phyloP scores from a whole-genome alignment of 2,888 invertebrate species.

The Lasius platythorax region DNA sequence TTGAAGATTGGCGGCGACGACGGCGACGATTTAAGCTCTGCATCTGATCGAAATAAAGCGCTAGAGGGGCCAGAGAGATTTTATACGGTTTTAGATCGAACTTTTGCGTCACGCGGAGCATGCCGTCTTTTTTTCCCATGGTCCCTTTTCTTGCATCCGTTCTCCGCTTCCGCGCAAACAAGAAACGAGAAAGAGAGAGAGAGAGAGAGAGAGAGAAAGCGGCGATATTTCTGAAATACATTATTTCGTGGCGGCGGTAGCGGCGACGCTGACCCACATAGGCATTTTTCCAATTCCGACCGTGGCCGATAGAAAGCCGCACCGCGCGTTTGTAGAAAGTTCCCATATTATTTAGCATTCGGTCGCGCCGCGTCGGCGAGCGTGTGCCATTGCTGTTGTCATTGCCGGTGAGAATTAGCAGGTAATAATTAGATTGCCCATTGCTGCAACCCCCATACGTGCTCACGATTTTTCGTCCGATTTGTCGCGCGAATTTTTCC shows the following conservation, averaged over 20 bases:
- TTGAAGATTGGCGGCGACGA: conserved; percentile 21
- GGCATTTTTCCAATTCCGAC: conserved; percentile 81
- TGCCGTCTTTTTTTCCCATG: conserved; percentile 51
- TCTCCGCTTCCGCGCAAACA: conserved; percentile 23
- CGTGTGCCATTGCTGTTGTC: conserved; percentile 69
- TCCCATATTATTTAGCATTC: conserved; percentile 82
- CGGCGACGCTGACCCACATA: conserved; percentile 80
- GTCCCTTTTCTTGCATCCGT: conserved; percentile 20
- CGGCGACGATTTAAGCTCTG: conserved; percentile 33
- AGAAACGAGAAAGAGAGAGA: conserved; percentile 66
- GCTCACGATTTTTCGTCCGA: not conserved
- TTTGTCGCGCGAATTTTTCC: conserved; percentile 34
- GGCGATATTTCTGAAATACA: conserved; percentile 80
- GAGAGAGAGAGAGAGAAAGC: conserved; percentile 64
- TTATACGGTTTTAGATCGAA: conserved; percentile 35
- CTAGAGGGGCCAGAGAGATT: not conserved
- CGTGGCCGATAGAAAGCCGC: conserved; percentile 78
- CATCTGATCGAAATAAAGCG: not conserved
- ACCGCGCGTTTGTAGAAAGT: conserved; percentile 81
- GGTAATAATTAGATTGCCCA: conserved; percentile 65
- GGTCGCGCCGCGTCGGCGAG: conserved; percentile 59
- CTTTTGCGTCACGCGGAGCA: conserved; percentile 59
- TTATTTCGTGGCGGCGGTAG: conserved; percentile 71
- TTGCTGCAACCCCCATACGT: not conserved
- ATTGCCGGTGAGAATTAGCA: conserved; percentile 78